These are phyloP conservation scores for Drosophila parabipectinata DNA, from an alignment of 1,140 invertebrate species.

Conservation along the genomic window DNA sequence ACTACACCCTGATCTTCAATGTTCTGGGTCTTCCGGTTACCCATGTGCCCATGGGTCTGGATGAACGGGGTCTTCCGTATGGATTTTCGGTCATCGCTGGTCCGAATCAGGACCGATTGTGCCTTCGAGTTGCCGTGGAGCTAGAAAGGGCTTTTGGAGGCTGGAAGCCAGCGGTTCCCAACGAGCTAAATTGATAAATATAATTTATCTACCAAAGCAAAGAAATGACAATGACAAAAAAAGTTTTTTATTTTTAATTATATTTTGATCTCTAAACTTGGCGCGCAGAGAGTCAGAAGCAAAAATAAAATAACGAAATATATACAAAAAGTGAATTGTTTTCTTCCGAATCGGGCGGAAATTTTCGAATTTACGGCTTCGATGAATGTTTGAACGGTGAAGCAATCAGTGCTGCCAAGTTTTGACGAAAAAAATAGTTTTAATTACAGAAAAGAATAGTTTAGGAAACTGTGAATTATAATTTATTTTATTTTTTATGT, in stretches of 20 bases:
- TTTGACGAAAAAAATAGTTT: too few relatives aligned
- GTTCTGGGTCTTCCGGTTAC: conserved; percentile 90
- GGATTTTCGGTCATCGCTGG: conserved; percentile 89
- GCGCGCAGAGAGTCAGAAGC: too few relatives aligned
- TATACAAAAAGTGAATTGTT: too few relatives aligned
- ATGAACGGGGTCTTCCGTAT: conserved; percentile 88
- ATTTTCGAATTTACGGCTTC: too few relatives aligned
- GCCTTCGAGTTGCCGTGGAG: conserved; percentile 90
- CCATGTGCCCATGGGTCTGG: conserved; percentile 89
- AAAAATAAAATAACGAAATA: too few relatives aligned
- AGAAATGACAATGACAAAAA: not conserved
- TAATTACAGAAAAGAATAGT: too few relatives aligned
- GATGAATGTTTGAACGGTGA: too few relatives aligned
- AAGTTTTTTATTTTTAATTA: not conserved
- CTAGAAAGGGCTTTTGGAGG: conserved; percentile 93
- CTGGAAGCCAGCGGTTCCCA: conserved; percentile 85
- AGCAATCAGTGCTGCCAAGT: too few relatives aligned
- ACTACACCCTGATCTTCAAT: conserved; percentile 91
- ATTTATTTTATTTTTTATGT: too few relatives aligned
- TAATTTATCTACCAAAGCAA: not conserved
- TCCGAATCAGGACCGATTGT: conserved; percentile 89
- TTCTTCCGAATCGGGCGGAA: too few relatives aligned
- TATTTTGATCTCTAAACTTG: too few relatives aligned
- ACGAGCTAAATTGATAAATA: conserved; percentile 8
- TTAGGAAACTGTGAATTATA: too few relatives aligned